phyloP scores from a whole-genome alignment of 2,888 invertebrate genomes.

The Harpalus rufipes region DNA sequence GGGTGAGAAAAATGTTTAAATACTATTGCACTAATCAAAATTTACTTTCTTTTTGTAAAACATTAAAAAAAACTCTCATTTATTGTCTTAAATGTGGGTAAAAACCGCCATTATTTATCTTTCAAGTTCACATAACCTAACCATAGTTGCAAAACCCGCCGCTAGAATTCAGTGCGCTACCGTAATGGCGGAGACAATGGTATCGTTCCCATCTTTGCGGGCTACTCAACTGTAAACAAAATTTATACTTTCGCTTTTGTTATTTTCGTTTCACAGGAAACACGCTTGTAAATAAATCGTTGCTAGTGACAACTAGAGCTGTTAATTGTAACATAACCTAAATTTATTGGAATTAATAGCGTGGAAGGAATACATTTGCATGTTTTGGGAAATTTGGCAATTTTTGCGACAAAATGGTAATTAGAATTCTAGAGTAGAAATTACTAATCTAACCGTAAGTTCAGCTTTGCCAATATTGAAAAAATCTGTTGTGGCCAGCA shows the following conservation, averaged over 20 bases:
- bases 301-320: conserved; percentile 28
- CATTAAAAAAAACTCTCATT: conserved; percentile 30
- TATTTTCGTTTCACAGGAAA: conserved; percentile 54
- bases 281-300: conserved; percentile 54
- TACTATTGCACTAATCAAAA: conserved; percentile 35
- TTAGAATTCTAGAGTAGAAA: conserved; percentile 33
- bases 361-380: conserved; percentile 37
- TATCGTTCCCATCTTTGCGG: conserved; percentile 46
- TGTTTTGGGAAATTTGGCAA: conserved; percentile 44
- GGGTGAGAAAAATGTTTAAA: conserved; percentile 49
- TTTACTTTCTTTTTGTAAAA: conserved; percentile 39
- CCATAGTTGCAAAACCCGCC: conserved; percentile 29
- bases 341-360: conserved; percentile 41
- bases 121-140: conserved; percentile 50
- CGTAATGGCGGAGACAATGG: conserved; percentile 45
- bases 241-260: conserved; percentile 58
- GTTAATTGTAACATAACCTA: conserved; percentile 45
- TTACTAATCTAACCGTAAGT: not conserved
- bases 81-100: conserved; percentile 50
- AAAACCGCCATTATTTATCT: conserved; percentile 30
- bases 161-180: conserved; percentile 21
- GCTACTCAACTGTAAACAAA: conserved; percentile 45
- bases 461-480: no score
- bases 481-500: no score
- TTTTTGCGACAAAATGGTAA: conserved; percentile 33